Conservation (phyloP, 2,113 vertebrate species). For the Holacanthus passer region DNA sequence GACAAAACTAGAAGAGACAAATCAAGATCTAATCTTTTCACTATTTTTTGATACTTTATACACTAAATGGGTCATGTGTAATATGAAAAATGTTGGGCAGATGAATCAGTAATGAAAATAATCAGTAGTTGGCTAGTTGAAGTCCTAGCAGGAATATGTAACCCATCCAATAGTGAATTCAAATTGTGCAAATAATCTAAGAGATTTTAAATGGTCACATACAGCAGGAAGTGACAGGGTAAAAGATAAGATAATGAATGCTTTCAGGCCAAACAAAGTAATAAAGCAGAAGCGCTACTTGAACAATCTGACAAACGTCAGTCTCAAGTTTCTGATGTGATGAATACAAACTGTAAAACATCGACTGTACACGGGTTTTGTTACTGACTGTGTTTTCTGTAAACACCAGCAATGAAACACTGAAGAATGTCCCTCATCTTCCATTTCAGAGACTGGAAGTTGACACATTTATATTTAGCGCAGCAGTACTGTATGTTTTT, state of each 20-base stretch:
- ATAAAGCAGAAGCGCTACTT: not conserved
- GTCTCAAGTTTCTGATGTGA: not conserved
- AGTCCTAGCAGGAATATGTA: not conserved
- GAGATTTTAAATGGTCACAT: not conserved
- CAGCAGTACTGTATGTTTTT: constrained; percentile 1
- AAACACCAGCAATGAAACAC: constrained; percentile 43
- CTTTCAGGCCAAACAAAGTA: not conserved
- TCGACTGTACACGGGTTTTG: not conserved
- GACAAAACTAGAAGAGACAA: not conserved
- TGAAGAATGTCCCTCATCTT: constrained; percentile 5
- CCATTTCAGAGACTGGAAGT: not conserved
- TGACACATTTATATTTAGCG: constrained; percentile 9
- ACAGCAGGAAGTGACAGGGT: not conserved
- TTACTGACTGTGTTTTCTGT: constrained; percentile 43
- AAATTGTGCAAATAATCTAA: not conserved
- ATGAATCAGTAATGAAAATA: not conserved
- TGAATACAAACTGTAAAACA: constrained; percentile 27
- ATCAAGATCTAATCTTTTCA: not conserved
- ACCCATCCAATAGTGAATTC: not conserved
- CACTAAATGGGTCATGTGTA: not conserved
- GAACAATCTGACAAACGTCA: not conserved
- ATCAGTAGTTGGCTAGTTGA: not conserved
- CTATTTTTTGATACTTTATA: not conserved
- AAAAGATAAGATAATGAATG: not conserved
- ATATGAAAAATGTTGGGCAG: not conserved